These are phyloP conservation scores for Turnix velox DNA, from an alignment of 2,113 vertebrate genomes.

Conservation along the genomic window DNA sequence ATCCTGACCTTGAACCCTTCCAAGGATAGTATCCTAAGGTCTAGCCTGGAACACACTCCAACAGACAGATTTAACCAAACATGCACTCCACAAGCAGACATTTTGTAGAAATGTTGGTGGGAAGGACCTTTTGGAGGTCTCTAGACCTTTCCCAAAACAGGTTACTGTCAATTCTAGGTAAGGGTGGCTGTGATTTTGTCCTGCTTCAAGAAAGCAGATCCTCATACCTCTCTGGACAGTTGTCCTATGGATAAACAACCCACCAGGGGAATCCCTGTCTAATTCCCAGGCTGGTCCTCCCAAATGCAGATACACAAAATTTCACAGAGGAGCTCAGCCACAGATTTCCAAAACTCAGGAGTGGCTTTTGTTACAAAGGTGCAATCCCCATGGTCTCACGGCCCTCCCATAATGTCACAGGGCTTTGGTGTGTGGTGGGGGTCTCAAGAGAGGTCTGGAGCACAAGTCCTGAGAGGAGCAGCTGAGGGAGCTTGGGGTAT, in stretches of 20 bases:
- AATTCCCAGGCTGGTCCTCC: background rate
- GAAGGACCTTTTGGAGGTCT: background rate
- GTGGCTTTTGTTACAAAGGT: background rate
- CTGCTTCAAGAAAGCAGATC: background rate
- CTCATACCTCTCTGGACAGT: background rate
- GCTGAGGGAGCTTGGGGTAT: too few species aligned
- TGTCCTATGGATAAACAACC: rapidly evolving
- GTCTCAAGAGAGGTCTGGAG: too few species aligned
- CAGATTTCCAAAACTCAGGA: background rate
- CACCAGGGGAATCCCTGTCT: background rate
- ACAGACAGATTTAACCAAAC: background rate
- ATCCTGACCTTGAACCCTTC: background rate
- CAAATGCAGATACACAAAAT: background rate
- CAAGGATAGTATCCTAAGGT: background rate
- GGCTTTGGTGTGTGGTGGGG: background rate
- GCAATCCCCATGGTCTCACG: background rate
- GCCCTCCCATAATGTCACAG: background rate
- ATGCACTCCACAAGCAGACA: background rate
- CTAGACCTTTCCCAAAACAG: background rate
- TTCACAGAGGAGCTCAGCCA: background rate
- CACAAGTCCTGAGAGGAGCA: too few species aligned
- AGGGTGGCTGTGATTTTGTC: background rate
- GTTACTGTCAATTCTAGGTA: background rate
- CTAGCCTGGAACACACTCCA: background rate
- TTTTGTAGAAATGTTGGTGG: background rate